Percentiles rank a stretch among this genome's conserved stretches.
Evolutionary conservation across 2,888 invertebrate genomes (phyloP).

Genomic region (Drosophila macrospina): DNA sequence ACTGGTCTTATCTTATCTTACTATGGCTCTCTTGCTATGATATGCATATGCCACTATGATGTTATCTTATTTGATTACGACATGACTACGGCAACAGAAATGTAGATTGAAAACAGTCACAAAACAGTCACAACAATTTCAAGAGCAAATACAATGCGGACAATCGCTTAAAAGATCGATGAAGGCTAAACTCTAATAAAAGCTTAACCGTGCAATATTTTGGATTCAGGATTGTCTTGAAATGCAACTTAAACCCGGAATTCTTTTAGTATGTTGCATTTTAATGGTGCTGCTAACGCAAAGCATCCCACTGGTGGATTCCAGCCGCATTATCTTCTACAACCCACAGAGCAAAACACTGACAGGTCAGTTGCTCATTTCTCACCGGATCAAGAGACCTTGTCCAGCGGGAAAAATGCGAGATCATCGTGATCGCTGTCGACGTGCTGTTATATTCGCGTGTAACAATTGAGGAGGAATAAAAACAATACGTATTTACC

Average conservation of each 20-base stretch:
- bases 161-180: too few relatives aligned
- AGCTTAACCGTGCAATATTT: neutral
- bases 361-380: slow-evolving; percentile 75
- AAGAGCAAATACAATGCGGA: too few relatives aligned
- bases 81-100: neutral
- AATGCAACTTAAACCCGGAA: slow-evolving; percentile 57
- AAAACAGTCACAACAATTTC: slow-evolving; percentile 45
- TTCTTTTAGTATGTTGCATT: slow-evolving; percentile 44
- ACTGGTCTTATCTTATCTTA: slow-evolving; percentile 28
- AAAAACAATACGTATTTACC: too few relatives aligned
- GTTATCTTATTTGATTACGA: slow-evolving; percentile 49
- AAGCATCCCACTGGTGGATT: slow-evolving; percentile 37
- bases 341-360: slow-evolving; percentile 59
- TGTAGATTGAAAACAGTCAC: slow-evolving; percentile 52
- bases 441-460: slow-evolving; percentile 75
- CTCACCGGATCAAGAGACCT: slow-evolving; percentile 55
- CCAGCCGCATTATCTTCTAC: slow-evolving; percentile 77
- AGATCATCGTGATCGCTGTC: slow-evolving; percentile 82
- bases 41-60: slow-evolving; percentile 32
- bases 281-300: slow-evolving; percentile 59
- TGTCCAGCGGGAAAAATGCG: slow-evolving; percentile 79
- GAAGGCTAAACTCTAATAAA: too few relatives aligned
- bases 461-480: slow-evolving; percentile 59
- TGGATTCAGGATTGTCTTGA: neutral
- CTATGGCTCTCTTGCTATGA: slow-evolving; percentile 10